These are phyloP conservation scores for Acrossocheilus wenchowensis DNA, from an alignment of 2,797 vertebrate genomes.

Conservation along the genomic window DNA sequence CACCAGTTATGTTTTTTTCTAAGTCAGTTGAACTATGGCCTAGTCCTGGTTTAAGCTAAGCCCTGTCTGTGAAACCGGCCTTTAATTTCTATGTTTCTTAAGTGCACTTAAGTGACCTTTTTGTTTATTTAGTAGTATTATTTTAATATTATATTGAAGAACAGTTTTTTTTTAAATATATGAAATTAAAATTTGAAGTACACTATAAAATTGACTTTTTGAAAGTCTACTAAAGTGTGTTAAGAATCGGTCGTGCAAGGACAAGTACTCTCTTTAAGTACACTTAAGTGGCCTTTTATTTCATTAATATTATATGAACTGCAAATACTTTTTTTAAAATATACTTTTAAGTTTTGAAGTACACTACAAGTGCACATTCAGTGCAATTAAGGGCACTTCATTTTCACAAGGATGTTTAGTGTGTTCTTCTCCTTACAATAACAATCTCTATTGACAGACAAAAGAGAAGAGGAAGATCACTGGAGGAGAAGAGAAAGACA, in stretches of 20 bases:
- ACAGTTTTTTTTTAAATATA: neutral
- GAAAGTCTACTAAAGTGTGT: neutral
- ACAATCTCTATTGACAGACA: slow-evolving; percentile 24
- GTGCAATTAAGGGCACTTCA: neutral
- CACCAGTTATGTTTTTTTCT: too few relatives aligned
- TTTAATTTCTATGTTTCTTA: too few relatives aligned
- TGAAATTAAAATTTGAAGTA: neutral
- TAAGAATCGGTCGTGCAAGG: neutral
- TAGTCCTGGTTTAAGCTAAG: too few relatives aligned
- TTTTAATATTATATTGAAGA: neutral
- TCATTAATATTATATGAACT: neutral
- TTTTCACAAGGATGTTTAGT: neutral
- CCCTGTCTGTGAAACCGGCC: too few relatives aligned
- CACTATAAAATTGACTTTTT: neutral
- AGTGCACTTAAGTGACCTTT: too few relatives aligned
- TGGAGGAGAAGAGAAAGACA: slow-evolving; percentile 17
- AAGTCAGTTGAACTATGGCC: too few relatives aligned
- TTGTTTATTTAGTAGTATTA: too few relatives aligned
- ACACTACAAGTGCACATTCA: neutral
- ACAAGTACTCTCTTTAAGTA: neutral
- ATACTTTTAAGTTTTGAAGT: neutral
- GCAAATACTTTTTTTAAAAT: neutral
- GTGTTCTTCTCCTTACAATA: neutral
- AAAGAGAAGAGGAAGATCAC: slow-evolving; percentile 27
- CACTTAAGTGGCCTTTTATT: neutral